Evolutionary conservation across 2,113 vertebrate genomes (phyloP).

Genomic region (Brachyhypopomus occidentalis): DNA sequence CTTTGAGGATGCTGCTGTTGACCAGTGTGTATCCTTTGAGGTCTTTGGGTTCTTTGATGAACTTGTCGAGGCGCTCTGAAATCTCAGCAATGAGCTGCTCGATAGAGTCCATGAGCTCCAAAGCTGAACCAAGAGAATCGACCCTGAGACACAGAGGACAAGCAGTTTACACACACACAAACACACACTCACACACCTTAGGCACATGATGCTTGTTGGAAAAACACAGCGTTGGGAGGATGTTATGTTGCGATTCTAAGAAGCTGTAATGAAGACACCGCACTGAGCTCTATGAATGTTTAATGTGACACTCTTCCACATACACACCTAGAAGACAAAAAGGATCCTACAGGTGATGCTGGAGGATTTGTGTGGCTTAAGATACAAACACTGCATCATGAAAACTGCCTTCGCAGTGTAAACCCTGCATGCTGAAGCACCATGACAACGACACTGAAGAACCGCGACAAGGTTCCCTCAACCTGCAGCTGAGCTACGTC

Average conservation of each 20-base stretch:
- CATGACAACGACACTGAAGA: too few relatives aligned
- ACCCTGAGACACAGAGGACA: slow-evolving; percentile 65
- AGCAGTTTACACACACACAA: slow-evolving; percentile 9
- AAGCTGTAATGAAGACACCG: neutral
- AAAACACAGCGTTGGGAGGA: neutral
- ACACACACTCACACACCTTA: neutral
- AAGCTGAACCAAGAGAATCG: slow-evolving; percentile 77
- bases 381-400: too few relatives aligned
- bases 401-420: too few relatives aligned
- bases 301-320: neutral
- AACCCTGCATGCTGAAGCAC: too few relatives aligned
- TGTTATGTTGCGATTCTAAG: neutral
- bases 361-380: too few relatives aligned
- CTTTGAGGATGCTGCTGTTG: slow-evolving; percentile 71
- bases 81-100: slow-evolving; percentile 78
- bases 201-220: slow-evolving; percentile 3
- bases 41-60: slow-evolving; percentile 74
- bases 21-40: slow-evolving; percentile 74
- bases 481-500: too few relatives aligned
- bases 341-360: too few relatives aligned
- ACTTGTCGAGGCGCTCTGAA: slow-evolving; percentile 70
- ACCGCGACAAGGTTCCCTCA: too few relatives aligned
- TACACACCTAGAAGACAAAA: too few relatives aligned
- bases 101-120: slow-evolving; percentile 78
- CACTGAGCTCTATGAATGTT: neutral